Base-by-base conservation (phyloP, 1,140 invertebrate species). In the Mya arenaria region DNA sequence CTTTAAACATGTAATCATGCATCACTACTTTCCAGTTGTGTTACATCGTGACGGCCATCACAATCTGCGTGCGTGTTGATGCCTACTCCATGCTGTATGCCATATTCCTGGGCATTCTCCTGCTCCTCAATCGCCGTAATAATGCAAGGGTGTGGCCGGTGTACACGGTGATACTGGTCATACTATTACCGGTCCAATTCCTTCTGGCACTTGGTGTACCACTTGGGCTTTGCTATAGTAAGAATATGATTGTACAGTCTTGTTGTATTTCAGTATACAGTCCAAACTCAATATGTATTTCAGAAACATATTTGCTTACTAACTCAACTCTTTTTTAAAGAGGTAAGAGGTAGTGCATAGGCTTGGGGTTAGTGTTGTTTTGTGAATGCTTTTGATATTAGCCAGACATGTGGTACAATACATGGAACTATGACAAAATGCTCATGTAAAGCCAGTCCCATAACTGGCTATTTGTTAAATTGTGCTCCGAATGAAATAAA, bases 41-140 rank as follows among this genome's bases (percentile, higher is more conserved):
- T 63, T 94, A 98, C 74, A 96, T 99, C 82, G 96, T 96, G 23
- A 95, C 97, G 6, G 97, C 98, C 2, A 95, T 96, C 0, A 94
- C 97, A 0, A 97, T 99, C 83, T 97, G 97, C 23, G 96, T 96
- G 0, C 95, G 98, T 63, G 95, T 99, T 92, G 99, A 99, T 92
- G 94, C 97, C 60, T 96, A 97, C 88, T 97, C 97, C 0, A 94
- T 98, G 0, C 88, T 98, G 0, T 99, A 99, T 91, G 95, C 96
- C 3, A 84, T 97, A 0, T 98, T 98, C 96, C 93, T 99, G 15
- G 94, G 96, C 3, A 91, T 96, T n/a, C 93, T 99, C 41, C 95
- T 97, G 87, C 89, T 96, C 17, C 60, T 89, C 13, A 94, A 88
- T 65, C 94, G 98, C 39, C 93, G 93, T n/a, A 94, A 93, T 4